A percentile compares a stretch with the other conserved stretches of the same genome.
Conservation (phyloP, 2,888 invertebrate species). For the Ischnus inquisitorius region DNA sequence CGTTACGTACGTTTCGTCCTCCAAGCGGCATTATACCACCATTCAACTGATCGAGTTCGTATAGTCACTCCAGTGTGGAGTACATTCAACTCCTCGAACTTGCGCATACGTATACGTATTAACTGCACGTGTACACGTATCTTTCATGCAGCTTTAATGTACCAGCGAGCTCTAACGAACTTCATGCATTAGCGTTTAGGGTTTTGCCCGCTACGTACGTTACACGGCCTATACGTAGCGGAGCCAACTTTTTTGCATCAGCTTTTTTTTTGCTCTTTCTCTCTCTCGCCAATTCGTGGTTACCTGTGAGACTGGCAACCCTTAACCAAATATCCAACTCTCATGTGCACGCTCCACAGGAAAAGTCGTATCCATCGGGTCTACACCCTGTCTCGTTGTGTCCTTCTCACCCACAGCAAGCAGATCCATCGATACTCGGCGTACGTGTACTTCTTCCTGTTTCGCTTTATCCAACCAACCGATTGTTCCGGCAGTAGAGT, state of each 20-base stretch:
- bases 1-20: conserved; percentile 3
- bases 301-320: conserved; percentile 1
- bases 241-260: conserved; percentile 22
- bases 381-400: conserved; percentile 14
- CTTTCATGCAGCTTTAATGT: conserved; percentile 21
- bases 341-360: neutral
- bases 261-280: conserved; percentile 48
- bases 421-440: conserved; percentile 35
- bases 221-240: conserved; percentile 10
- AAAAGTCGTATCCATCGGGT: conserved; percentile 31
- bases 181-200: conserved; percentile 38
- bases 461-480: conserved; percentile 16
- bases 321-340: conserved; percentile 41
- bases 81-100: conserved; percentile 28
- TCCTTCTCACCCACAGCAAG: neutral
- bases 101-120: conserved; percentile 5
- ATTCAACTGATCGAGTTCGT: conserved; percentile 38
- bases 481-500: conserved; percentile 44
- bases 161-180: conserved; percentile 41
- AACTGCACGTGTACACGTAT: conserved; percentile 1
- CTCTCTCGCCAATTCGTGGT: neutral
- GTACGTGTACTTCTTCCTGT: conserved; percentile 4
- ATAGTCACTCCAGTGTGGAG: conserved; percentile 36
- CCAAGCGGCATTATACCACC: conserved; percentile 18
- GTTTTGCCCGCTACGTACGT: conserved; percentile 39